Base-by-base conservation (phyloP, 2,888 invertebrate species). In the Tachina fera region DNA sequence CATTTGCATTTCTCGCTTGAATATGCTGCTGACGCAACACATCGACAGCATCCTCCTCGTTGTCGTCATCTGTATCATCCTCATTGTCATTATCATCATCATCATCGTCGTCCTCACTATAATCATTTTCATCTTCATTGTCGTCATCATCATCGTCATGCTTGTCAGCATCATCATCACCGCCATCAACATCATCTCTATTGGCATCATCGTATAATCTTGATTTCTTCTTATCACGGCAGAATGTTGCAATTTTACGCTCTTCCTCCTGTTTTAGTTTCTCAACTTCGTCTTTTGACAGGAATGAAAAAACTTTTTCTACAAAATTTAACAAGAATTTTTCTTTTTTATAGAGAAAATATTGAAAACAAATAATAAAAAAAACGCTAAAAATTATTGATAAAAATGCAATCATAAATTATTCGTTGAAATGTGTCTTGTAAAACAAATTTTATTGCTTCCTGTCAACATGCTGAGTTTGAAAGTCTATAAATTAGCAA, bases 221-320 rank as follows among this genome's bases (percentile, higher is more conserved):
- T 90, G 90, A 89, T 90, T 92, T 91, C 89, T 92, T 91, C 89
- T 92, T 93, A 91, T 93, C 93, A 89, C 91, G 91, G 88, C 92
- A 91, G 87, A 93, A 88, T 86, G 93, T 93, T 90, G 97, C 96
- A 93, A 97, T 96, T 94, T 97, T 97, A 93, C 95, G 95, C 91
- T 97, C 97, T 95, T 98, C 98, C 94, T 98, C 98, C 91, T 97
- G 97, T 94, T 96, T 97, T 95, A 98, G 95, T 93, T 97, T 96
- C 94, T 97, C 97, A 90, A 98, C 96, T 94, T 98, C 98, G 94
- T 97, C 97, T 92, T 96, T 96, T 92, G 97, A 98, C 92, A 98
- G 95, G 94, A 97, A 98, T 93, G 97, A 97, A 94, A 98, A 98
- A 92, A 97, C 96, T 95, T 97, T 97, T 89, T 97, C 97, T 97